Conservation (phyloP, 1,140 invertebrate species). For the Camponotus pennsylvanicus region DNA sequence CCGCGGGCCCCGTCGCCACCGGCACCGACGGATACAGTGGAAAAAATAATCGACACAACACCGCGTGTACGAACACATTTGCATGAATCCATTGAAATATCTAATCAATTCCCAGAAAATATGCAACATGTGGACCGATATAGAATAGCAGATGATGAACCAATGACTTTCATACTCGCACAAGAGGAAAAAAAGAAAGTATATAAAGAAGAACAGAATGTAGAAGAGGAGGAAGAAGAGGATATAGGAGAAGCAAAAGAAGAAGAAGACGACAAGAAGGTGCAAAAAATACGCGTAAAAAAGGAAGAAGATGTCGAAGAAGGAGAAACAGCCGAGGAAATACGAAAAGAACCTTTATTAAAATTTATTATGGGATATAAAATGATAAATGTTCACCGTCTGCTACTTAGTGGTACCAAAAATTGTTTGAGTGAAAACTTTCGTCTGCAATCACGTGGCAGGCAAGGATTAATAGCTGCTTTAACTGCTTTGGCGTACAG, state of each 20-base stretch:
- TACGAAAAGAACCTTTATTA: background rate
- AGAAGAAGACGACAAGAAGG: slow-evolving; percentile 39
- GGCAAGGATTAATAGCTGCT: slow-evolving; percentile 77
- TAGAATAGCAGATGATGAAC: slow-evolving; percentile 74
- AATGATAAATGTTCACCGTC: slow-evolving; percentile 74
- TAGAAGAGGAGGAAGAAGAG: background rate
- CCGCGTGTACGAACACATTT: slow-evolving; percentile 69
- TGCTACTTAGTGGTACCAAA: slow-evolving; percentile 76
- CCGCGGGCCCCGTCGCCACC: slow-evolving; percentile 59
- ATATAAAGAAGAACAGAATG: slow-evolving; percentile 41
- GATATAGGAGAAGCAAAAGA: background rate
- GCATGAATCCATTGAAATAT: slow-evolving; percentile 56
- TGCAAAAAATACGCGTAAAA: background rate
- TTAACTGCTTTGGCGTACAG: slow-evolving; percentile 73
- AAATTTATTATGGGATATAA: slow-evolving; percentile 71
- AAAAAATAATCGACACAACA: slow-evolving; percentile 55
- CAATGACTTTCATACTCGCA: slow-evolving; percentile 55
- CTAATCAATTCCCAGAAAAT: slow-evolving; percentile 78
- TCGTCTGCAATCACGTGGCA: slow-evolving; percentile 68
- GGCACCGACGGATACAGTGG: background rate
- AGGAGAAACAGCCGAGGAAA: background rate
- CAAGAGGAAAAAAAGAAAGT: slow-evolving; percentile 11
- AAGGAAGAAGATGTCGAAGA: background rate
- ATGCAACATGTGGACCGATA: slow-evolving; percentile 76
- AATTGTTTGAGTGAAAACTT: slow-evolving; percentile 74